Evolutionary conservation across 2,888 invertebrate genomes (phyloP).

Genomic region (Dryadula phaetusa): DNA sequence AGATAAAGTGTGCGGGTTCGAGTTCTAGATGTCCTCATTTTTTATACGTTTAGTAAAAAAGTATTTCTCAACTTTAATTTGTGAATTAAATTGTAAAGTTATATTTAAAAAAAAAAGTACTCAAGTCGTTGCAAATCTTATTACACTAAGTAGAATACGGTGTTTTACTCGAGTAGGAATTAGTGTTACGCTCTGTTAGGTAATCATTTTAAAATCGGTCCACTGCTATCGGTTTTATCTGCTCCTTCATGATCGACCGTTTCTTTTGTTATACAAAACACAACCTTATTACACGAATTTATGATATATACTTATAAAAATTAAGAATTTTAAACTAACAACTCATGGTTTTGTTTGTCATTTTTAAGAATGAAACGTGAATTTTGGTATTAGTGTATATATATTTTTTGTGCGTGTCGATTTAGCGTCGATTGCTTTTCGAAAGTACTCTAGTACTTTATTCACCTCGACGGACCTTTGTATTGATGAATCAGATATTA

Average conservation of each 20-base stretch:
- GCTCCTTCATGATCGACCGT: constrained; percentile 14
- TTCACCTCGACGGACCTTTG: constrained; percentile 37
- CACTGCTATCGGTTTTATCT: constrained; percentile 36
- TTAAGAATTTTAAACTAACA: neutral
- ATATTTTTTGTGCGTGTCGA: constrained; percentile 19
- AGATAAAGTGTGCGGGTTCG: too few species aligned
- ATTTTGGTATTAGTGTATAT: neutral
- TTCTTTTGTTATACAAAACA: constrained; percentile 9
- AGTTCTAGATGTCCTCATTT: too few species aligned
- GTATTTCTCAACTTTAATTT: too few species aligned
- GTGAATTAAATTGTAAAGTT: too few species aligned
- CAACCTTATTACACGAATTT: neutral
- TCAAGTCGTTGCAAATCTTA: constrained; percentile 17
- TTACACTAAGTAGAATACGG: constrained; percentile 16
- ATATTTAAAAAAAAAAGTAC: neutral
- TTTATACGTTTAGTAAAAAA: too few species aligned
- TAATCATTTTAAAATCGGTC: constrained; percentile 42
- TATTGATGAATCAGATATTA: constrained; percentile 37
- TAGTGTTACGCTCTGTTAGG: constrained; percentile 44
- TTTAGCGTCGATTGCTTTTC: constrained; percentile 31
- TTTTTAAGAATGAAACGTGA: constrained; percentile 14
- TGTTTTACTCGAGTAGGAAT: constrained; percentile 33
- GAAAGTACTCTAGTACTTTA: constrained; percentile 37
- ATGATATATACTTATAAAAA: neutral
- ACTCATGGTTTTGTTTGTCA: constrained; percentile 23